Evolutionary conservation across 2,888 invertebrate species (phyloP).

Genomic region (Trimorus sp.): DNA sequence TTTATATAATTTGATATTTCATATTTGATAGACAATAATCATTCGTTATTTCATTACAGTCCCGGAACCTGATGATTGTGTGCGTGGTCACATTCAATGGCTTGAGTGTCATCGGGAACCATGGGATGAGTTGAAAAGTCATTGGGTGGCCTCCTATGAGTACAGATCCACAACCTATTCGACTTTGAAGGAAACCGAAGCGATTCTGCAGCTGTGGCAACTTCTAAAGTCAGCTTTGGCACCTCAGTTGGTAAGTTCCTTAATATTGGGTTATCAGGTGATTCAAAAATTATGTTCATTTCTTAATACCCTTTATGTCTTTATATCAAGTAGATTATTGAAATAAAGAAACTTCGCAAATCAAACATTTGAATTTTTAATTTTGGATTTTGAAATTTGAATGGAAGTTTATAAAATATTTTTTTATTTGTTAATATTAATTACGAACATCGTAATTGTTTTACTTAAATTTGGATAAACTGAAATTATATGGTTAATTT

Average conservation of each 20-base stretch:
- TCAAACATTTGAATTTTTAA: no score
- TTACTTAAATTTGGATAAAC: no score
- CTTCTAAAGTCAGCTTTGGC: background rate
- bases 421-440: no score
- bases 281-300: no score
- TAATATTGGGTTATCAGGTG: no score
- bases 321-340: no score
- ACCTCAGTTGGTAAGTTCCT: background rate
- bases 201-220: background rate
- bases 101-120: conserved; percentile 22
- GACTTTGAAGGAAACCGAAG: conserved; percentile 1
- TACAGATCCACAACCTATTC: conserved; percentile 18
- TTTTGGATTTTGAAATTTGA: no score
- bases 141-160: conserved; percentile 40
- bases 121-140: conserved; percentile 23
- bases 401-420: no score
- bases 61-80: background rate
- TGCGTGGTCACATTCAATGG: conserved; percentile 25
- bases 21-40: background rate
- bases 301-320: no score
- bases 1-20: conserved; percentile 5
- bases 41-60: background rate
- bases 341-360: no score
- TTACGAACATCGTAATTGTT: no score
- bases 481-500: no score